These are phyloP conservation scores for Microcebus jonahi DNA, from an alignment of 2,113 vertebrate species.

Conservation along the genomic window DNA sequence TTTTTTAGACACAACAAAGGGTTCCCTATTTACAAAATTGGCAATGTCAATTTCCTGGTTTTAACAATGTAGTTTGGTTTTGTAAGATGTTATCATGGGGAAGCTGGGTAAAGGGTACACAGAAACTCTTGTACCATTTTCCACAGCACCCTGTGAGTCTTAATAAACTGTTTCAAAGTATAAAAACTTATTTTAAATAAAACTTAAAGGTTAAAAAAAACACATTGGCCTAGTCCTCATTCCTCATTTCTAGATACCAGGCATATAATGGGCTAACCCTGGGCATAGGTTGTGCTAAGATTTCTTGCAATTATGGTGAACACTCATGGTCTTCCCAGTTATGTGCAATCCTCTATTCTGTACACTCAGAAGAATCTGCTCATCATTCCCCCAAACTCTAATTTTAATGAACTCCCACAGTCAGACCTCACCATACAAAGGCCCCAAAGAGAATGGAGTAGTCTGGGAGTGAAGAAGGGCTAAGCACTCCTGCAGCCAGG, in stretches of 20 bases:
- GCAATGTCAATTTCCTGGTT: background rate
- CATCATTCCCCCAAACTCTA: background rate
- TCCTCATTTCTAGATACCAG: background rate
- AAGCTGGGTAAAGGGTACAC: background rate
- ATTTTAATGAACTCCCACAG: background rate
- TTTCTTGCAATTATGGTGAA: background rate
- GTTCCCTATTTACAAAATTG: background rate
- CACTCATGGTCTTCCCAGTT: background rate
- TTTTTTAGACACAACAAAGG: background rate
- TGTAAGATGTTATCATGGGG: background rate
- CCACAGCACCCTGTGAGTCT: background rate
- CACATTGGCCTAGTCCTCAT: background rate
- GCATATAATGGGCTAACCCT: background rate
- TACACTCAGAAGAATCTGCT: background rate
- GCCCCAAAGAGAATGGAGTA: background rate
- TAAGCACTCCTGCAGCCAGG: background rate
- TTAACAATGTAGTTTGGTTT: background rate
- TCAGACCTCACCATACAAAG: background rate
- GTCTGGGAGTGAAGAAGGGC: background rate
- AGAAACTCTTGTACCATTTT: background rate
- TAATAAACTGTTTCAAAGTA: background rate
- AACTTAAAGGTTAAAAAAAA: background rate
- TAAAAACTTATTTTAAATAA: background rate
- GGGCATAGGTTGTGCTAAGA: background rate
- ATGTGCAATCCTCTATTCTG: background rate